A percentile compares a stretch with the other conserved stretches of the same genome.
phyloP scores from a whole-genome alignment of 2,797 vertebrate species.

The Poeciliopsis paucimaculata region DNA sequence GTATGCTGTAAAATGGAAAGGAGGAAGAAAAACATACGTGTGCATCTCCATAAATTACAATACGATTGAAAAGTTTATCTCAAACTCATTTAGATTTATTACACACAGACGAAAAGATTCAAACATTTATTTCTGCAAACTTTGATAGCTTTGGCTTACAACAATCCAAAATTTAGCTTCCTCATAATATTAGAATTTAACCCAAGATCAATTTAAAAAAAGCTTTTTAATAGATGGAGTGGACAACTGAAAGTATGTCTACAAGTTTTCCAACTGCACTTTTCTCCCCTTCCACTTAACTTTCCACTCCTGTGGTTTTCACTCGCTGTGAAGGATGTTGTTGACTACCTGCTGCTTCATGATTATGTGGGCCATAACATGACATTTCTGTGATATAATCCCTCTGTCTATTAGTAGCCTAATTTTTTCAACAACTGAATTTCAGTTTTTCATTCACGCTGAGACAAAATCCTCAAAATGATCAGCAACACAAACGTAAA shows the following conservation, averaged over 20 bases:
- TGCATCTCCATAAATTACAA: background rate
- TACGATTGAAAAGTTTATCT: background rate
- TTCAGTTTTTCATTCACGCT: background rate
- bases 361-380: background rate
- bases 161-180: background rate
- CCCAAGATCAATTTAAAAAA: background rate
- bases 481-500: background rate
- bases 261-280: background rate
- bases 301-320: background rate
- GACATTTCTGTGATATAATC: background rate
- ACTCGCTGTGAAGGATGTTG: background rate
- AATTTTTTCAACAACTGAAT: background rate
- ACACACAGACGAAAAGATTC: background rate
- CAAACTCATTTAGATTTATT: background rate
- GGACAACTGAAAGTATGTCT: background rate
- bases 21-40: background rate
- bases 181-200: background rate
- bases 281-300: background rate
- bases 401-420: background rate
- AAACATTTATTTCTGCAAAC: background rate
- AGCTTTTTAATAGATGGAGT: background rate
- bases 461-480: background rate
- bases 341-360: background rate
- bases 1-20: conserved; percentile 3
- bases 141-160: background rate